A percentile compares a stretch with the other conserved stretches of the same genome.
These are phyloP conservation scores for Acrobeloides nanus DNA, from an alignment of 2,888 invertebrate genomes.

Conservation along the genomic window DNA sequence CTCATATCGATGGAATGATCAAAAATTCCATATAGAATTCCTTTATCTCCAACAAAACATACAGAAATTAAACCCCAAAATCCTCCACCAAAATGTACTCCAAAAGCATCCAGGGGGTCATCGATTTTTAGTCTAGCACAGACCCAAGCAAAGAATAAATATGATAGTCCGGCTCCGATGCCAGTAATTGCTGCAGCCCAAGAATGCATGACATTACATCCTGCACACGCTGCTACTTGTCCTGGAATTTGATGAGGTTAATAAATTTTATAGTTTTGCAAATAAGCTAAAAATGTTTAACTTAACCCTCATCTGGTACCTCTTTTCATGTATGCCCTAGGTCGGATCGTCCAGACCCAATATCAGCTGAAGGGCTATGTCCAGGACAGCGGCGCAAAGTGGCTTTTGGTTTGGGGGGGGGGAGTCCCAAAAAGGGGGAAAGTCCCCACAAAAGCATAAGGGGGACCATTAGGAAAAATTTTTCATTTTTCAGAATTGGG, in stretches of 20 bases:
- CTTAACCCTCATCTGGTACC: too few species aligned
- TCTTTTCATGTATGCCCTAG: too few species aligned
- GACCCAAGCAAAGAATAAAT: slow-evolving; percentile 49
- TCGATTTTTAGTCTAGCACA: slow-evolving; percentile 53
- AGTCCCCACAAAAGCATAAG: too few species aligned
- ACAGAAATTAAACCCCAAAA: slow-evolving; percentile 57
- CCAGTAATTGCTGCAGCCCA: slow-evolving; percentile 57
- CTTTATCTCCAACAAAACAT: slow-evolving; percentile 25
- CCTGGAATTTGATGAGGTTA: neutral
- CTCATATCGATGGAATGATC: neutral
- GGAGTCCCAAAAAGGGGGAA: too few species aligned
- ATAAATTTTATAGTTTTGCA: too few species aligned
- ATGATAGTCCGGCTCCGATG: slow-evolving; percentile 55
- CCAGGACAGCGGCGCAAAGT: too few species aligned
- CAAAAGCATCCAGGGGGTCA: slow-evolving; percentile 60
- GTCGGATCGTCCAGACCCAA: too few species aligned
- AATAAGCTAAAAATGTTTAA: too few species aligned
- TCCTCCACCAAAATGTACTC: slow-evolving; percentile 60
- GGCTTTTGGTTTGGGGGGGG: too few species aligned
- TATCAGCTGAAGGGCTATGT: too few species aligned
- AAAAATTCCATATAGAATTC: slow-evolving; percentile 31
- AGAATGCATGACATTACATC: slow-evolving; percentile 54
- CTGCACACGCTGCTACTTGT: slow-evolving; percentile 57
- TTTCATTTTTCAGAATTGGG: too few species aligned
- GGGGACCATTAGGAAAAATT: too few species aligned